Base-by-base conservation (phyloP, 2,797 vertebrate genomes). In the Sebastes matsubarae region DNA sequence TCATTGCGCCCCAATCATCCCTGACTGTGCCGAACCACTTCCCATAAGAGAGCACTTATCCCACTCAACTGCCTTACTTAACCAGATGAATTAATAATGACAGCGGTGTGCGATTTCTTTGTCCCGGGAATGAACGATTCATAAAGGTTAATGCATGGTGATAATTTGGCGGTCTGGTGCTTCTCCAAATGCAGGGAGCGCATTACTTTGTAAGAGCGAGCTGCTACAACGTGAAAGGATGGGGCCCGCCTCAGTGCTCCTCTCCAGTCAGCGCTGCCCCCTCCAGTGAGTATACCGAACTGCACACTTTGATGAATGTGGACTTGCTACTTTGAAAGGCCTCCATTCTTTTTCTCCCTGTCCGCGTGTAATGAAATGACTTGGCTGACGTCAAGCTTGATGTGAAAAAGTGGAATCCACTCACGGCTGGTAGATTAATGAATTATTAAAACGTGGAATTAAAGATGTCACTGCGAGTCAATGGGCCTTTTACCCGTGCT, bases 141-240 rank as follows among this genome's bases (percentile, higher is more conserved):
- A 70, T 29, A 66, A 46, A 81, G 63, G 64, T 90, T 89, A 82
- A 87, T 84, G 78, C 79, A 69, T 14, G 36, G 24, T 85, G 70
- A 87, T 92, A 74, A 93, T 87, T 70, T 88, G 80, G 38, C 7
- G 18, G 42, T 90, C 57, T 86, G 72, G 10, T 90, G 78, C 81
- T 83, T 89, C 55, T 90, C 77, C 70, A 70, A 84, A 87, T 71
- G 42, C 85, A 96, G 96, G 96, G 95, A 78, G 84, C 88, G 69
- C 90, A 89, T 73, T 96, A 95, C 91, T 95, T 94, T 65, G 93
- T 96, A 22, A 93, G 95, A 85, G 96, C 90, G 63, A 93, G 91
- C 16, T 94, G 94, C 80, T 95, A 90, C 90, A 96, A 96, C 18
- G 92, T 96, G 82, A 95, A 93, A 84, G 96, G 96, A 88, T 96